Evolutionary conservation across 2,888 invertebrate species (phyloP).

Genomic region (Aporophyla lueneburgensis): DNA sequence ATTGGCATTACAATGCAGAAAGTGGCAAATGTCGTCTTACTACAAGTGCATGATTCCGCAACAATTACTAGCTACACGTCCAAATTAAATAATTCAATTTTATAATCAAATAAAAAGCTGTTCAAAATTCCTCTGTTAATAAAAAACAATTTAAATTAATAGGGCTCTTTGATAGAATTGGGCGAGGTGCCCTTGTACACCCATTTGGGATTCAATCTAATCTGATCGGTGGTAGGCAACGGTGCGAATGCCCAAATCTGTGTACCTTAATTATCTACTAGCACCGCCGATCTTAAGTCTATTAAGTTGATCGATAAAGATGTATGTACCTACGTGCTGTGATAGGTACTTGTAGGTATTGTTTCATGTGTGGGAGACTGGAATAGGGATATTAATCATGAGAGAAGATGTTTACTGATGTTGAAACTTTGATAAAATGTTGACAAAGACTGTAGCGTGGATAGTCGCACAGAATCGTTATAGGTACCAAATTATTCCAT

Average conservation of each 20-base stretch:
- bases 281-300: constrained; percentile 46
- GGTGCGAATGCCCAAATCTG: constrained; percentile 54
- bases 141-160: constrained; percentile 52
- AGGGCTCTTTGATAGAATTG: constrained; percentile 43
- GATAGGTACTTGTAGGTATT: background rate
- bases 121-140: constrained; percentile 1
- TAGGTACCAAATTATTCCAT: background rate
- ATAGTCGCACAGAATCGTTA: background rate
- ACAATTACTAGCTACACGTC: background rate
- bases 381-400: background rate
- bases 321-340: constrained; percentile 9
- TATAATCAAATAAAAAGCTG: background rate
- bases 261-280: constrained; percentile 61
- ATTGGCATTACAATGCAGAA: background rate
- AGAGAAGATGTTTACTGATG: background rate
- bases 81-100: constrained; percentile 2
- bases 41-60: background rate
- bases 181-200: constrained; percentile 50
- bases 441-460: background rate
- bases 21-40: too few species aligned
- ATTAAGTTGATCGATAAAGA: constrained; percentile 52
- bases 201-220: constrained; percentile 64
- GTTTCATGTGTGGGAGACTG: background rate
- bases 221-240: constrained; percentile 54
- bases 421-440: background rate